phyloP scores from a whole-genome alignment of 2,888 invertebrate species.

The Penaeus monodon region DNA sequence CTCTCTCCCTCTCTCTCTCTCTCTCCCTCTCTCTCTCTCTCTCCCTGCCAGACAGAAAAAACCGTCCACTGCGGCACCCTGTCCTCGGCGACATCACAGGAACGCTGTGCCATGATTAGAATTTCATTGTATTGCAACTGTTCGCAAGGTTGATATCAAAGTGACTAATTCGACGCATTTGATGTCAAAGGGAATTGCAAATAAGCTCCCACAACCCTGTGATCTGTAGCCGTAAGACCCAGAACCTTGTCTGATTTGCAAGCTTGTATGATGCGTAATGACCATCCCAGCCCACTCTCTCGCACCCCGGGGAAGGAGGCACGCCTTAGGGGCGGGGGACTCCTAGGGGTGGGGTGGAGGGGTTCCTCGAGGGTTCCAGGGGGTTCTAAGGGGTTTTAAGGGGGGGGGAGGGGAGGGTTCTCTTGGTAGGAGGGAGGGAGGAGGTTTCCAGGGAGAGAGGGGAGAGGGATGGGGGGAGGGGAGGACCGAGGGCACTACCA shows the following conservation, averaged over 20 bases:
- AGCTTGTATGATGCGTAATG: slow-evolving; percentile 39
- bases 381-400: neutral
- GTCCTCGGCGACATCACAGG: slow-evolving; percentile 30
- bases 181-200: slow-evolving; percentile 43
- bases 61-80: slow-evolving; percentile 9
- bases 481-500: neutral
- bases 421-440: neutral
- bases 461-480: neutral
- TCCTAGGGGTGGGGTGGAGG: neutral
- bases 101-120: slow-evolving; percentile 31
- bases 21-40: neutral
- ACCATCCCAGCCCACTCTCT: slow-evolving; percentile 9
- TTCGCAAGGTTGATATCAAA: slow-evolving; percentile 44
- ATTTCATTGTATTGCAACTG: slow-evolving; percentile 51
- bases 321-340: neutral
- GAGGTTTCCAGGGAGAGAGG: neutral
- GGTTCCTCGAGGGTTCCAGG: neutral
- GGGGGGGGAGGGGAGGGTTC: neutral
- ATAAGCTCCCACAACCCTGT: slow-evolving; percentile 26
- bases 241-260: slow-evolving; percentile 32
- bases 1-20: neutral
- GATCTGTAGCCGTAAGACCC: slow-evolving; percentile 40
- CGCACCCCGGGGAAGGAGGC: neutral
- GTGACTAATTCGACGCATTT: slow-evolving; percentile 35
- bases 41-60: slow-evolving; percentile 1